A percentile compares a stretch with the other conserved stretches of the same genome.
Evolutionary conservation across 2,888 invertebrate species (phyloP).

Genomic region (Vanessa cardui): DNA sequence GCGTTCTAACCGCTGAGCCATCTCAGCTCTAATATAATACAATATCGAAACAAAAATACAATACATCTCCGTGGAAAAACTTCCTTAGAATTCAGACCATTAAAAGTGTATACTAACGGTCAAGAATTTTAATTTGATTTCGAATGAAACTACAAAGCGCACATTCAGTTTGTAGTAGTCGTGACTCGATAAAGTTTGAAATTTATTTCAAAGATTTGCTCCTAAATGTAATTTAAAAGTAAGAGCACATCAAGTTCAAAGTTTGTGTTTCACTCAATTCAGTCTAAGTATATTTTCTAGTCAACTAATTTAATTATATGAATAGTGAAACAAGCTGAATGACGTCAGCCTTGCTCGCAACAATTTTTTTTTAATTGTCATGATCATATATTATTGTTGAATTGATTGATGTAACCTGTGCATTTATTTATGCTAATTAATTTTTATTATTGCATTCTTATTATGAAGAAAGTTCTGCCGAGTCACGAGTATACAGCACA

Average conservation of each 20-base stretch:
- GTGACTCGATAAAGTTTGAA: conserved; percentile 20
- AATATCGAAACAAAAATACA: not conserved
- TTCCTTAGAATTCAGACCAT: not conserved
- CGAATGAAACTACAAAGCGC: conserved; percentile 20
- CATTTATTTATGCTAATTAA: too few relatives aligned
- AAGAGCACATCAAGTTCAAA: conserved; percentile 11
- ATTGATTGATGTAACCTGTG: too few relatives aligned
- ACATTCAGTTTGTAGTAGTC: conserved; percentile 11
- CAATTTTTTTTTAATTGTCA: too few relatives aligned
- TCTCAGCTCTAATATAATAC: too few relatives aligned
- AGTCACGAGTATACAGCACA: too few relatives aligned
- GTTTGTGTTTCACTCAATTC: conserved; percentile 7
- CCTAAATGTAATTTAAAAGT: conserved; percentile 18
- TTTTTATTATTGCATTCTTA: too few relatives aligned
- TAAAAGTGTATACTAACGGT: conserved; percentile 7
- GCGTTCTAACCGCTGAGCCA: too few relatives aligned
- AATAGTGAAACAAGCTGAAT: not conserved
- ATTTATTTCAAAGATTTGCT: conserved; percentile 23
- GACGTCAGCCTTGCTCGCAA: not conserved
- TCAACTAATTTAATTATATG: conserved; percentile 2
- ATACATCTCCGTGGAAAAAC: not conserved
- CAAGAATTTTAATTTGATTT: conserved; percentile 23
- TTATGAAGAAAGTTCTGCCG: too few relatives aligned
- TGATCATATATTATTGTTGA: too few relatives aligned
- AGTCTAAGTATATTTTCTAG: not conserved